Base-by-base conservation (phyloP, 1,140 invertebrate genomes). In the Chymomyza costata region DNA sequence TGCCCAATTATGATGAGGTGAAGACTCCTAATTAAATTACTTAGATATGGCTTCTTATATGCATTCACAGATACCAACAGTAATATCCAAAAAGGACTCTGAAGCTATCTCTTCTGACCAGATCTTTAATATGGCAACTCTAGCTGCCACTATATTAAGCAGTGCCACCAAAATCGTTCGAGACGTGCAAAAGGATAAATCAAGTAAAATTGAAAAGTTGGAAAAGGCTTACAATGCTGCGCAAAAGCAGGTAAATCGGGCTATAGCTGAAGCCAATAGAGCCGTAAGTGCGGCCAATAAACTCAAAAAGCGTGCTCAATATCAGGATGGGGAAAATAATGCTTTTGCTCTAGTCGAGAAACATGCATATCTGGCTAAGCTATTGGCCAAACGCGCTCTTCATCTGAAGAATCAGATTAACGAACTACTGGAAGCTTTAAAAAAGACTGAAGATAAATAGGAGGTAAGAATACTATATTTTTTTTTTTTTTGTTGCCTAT, bases 281-380 rank as follows among this genome's bases (percentile, higher is more conserved):
- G 73, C 73, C 0, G 43, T 73, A 0, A 30, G n/a, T 0, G 39
- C 74, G 0, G 73, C 73, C 13, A 52, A 39, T 1, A 60, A 47
- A 1, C 32, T 78, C 15, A 25, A 50, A 18, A 28, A 58, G 14
- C 63, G 51, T 10, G 38, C 38, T 0, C 16, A 34, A 6, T n/a
- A 54, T 2, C 30, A 15, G 8, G 31, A 37, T 13, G n/a, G 32
- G 1, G 49, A 59, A n/a, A 6, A 30, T 1, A 43, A 60, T 3
- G 31, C 61, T 0, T 5, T 48, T n/a, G 55, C 40, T 0, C 45
- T 64, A 52, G 58, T 70, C 40, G 52, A 80, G 14, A 80, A 80
- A 49, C 67, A 80, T 39, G 34, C 60, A 1, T 5, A 38, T 11
- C n/a, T 80, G 46, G 73, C 67, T 35, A 57, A 68, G 30, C 15